Conservation (phyloP, 1,140 invertebrate genomes). For the Formica exsecta region DNA sequence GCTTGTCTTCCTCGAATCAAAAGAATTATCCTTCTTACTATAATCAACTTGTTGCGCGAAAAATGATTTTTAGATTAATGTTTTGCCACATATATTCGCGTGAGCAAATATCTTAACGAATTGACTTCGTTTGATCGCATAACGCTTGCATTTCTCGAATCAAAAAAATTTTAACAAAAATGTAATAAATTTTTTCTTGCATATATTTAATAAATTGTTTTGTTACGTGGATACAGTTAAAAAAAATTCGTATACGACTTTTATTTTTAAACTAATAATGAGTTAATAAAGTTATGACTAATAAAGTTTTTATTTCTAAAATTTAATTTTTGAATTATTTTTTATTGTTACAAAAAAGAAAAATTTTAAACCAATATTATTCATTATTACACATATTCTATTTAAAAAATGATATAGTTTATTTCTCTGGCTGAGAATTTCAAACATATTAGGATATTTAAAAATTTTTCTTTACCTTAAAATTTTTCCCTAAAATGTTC, state of each 20-base stretch:
- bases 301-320: no score
- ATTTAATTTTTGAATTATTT: no score
- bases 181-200: not conserved
- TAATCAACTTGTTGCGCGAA: constrained; percentile 27
- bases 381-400: not conserved
- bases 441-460: not conserved
- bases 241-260: not conserved
- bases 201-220: not conserved
- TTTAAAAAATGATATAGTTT: constrained; percentile 5
- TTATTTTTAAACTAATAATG: not conserved
- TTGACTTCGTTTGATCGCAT: not conserved
- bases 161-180: not conserved
- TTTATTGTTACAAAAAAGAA: not conserved
- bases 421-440: not conserved
- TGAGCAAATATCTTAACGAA: not conserved
- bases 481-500: not conserved
- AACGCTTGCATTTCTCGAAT: not conserved
- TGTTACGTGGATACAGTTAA: not conserved
- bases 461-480: not conserved
- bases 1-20: not conserved
- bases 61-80: constrained; percentile 12
- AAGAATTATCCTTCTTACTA: not conserved
- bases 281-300: no score
- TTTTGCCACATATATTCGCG: not conserved
- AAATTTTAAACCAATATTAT: not conserved